phyloP scores from a whole-genome alignment of 2,113 vertebrate genomes.

The Channa argus region DNA sequence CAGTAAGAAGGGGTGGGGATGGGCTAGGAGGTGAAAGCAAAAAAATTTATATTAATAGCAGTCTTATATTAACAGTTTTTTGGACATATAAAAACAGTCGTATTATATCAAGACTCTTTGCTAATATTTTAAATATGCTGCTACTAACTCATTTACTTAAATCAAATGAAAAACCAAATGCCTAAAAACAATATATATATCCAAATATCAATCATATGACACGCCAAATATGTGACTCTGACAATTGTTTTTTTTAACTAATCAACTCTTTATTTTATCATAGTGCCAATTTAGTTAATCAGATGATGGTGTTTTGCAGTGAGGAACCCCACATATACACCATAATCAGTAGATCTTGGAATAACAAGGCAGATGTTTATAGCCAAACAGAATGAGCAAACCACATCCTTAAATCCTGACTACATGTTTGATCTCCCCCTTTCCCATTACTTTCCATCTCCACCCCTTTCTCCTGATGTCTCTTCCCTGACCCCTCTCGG shows the following conservation, averaged over 20 bases:
- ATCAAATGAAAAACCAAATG: slow-evolving; percentile 1
- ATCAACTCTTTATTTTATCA: slow-evolving; percentile 3
- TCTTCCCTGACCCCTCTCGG: slow-evolving; percentile 39
- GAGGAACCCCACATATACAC: slow-evolving; percentile 1
- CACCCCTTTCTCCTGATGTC: slow-evolving; percentile 36
- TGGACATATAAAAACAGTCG: slow-evolving; percentile 32
- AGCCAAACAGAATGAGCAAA: slow-evolving; percentile 50
- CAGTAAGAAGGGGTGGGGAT: slow-evolving; percentile 64
- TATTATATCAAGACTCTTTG: slow-evolving; percentile 56
- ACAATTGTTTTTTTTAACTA: slow-evolving; percentile 20
- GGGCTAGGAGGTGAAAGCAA: slow-evolving; percentile 59
- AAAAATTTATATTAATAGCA: slow-evolving; percentile 57
- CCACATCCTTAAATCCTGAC: slow-evolving; percentile 77
- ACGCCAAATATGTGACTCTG: slow-evolving; percentile 5
- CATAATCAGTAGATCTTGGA: slow-evolving; percentile 15
- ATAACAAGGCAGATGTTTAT: slow-evolving; percentile 25
- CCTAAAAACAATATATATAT: slow-evolving; percentile 8
- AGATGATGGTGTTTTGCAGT: not conserved
- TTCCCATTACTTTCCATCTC: slow-evolving; percentile 62
- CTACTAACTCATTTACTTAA: slow-evolving; percentile 49
- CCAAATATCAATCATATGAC: slow-evolving; percentile 13
- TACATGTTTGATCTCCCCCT: slow-evolving; percentile 75
- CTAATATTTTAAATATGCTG: slow-evolving; percentile 43
- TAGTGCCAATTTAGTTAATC: too few species aligned
- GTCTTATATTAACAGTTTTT: slow-evolving; percentile 38